A percentile compares a stretch with the other conserved stretches of the same genome.
phyloP scores from a whole-genome alignment of 2,888 invertebrate species.

The Sepioteuthis lessoniana region DNA sequence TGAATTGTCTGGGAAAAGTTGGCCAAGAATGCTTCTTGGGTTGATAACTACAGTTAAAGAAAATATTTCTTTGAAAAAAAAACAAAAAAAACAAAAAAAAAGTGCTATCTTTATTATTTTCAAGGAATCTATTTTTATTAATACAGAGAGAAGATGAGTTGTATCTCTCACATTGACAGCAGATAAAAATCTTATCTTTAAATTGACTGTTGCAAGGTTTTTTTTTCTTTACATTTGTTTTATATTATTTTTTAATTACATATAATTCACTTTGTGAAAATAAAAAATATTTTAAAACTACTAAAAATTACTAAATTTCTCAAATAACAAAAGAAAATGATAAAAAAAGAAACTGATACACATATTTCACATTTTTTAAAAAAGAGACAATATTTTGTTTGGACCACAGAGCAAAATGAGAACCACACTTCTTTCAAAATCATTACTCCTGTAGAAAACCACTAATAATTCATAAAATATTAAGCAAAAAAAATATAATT shows the following conservation, averaged over 20 bases:
- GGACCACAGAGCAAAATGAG: not conserved
- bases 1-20: not conserved
- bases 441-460: not conserved
- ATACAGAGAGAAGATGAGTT: not conserved
- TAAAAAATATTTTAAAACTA: not conserved
- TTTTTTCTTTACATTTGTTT: not conserved
- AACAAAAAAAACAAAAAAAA: too few species aligned
- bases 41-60: not conserved
- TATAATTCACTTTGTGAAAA: not conserved
- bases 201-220: not conserved
- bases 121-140: not conserved
- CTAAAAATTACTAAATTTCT: not conserved
- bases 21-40: not conserved
- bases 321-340: not conserved
- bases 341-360: not conserved
- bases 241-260: not conserved
- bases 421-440: not conserved
- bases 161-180: not conserved
- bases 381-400: not conserved
- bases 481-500: too few species aligned
- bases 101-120: not conserved
- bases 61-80: not conserved
- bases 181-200: conserved; percentile 18
- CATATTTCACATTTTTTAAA: not conserved
- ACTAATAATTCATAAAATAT: too few species aligned